Percentiles rank a stretch among this genome's conserved stretches.
These are phyloP conservation scores for Brachyistius frenatus DNA, from an alignment of 2,113 vertebrate species.

Conservation along the genomic window DNA sequence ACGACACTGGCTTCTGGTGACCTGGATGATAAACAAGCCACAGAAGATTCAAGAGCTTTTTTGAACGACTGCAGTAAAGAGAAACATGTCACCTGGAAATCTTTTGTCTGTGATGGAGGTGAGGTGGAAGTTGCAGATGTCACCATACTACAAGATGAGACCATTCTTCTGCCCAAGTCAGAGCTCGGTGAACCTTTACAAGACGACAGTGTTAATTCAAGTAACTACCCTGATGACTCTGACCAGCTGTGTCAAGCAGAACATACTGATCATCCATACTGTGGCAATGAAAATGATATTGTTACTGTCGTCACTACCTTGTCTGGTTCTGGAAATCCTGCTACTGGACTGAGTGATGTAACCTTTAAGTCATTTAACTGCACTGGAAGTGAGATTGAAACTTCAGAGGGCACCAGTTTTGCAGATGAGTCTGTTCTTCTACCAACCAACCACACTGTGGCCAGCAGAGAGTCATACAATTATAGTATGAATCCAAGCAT, in stretches of 20 bases:
- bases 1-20: not conserved
- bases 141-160: conserved; percentile 45
- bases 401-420: conserved; percentile 28
- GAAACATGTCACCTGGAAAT: conserved; percentile 48
- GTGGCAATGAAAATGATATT: conserved; percentile 2
- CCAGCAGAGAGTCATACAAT: not conserved
- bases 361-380: conserved; percentile 72
- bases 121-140: conserved; percentile 66
- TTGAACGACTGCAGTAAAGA: not conserved
- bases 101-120: conserved; percentile 47
- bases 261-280: conserved; percentile 59
- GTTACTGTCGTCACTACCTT: not conserved
- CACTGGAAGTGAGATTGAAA: conserved; percentile 60
- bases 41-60: conserved; percentile 2
- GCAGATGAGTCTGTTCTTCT: conserved; percentile 41
- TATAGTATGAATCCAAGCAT: conserved; percentile 27
- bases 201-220: conserved; percentile 28
- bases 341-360: conserved; percentile 28
- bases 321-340: conserved; percentile 12
- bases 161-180: conserved; percentile 45
- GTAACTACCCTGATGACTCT: conserved; percentile 1
- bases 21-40: not conserved
- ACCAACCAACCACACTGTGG: conserved; percentile 2
- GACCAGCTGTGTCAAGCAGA: not conserved
- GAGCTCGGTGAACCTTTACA: conserved; percentile 18